These are phyloP conservation scores for Zoanthus gigantus DNA, from an alignment of 92 coral and sea anemone genomes.

Conservation along the genomic window DNA sequence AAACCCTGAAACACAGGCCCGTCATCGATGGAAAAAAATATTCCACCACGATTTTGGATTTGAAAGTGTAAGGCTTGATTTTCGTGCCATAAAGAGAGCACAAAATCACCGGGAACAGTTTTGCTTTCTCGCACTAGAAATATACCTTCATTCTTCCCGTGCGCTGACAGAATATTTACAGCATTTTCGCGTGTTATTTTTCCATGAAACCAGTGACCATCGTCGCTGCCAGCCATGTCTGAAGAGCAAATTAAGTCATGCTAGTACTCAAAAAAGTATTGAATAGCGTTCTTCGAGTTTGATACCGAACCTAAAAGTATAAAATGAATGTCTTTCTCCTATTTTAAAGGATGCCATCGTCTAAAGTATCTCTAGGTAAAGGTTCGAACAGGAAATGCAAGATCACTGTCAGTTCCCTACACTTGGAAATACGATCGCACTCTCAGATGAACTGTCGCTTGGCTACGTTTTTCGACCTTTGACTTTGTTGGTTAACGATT, in stretches of 20 bases:
- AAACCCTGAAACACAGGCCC: slow-evolving; percentile 95
- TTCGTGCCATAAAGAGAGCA: slow-evolving; percentile 89
- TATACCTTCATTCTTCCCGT: slow-evolving; percentile 91
- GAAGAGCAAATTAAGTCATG: slow-evolving; percentile 28
- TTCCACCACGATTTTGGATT: slow-evolving; percentile 91
- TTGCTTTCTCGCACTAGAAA: slow-evolving; percentile 95
- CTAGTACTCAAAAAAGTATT: not conserved
- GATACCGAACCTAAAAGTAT: not conserved
- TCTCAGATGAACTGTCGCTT: not conserved
- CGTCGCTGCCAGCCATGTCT: slow-evolving; percentile 59
- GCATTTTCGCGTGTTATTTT: slow-evolving; percentile 92
- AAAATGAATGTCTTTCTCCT: not conserved
- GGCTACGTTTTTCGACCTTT: slow-evolving; percentile 15
- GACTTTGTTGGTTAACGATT: slow-evolving; percentile 6
- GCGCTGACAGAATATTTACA: slow-evolving; percentile 74
- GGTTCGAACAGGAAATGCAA: slow-evolving; percentile 44
- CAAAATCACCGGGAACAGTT: slow-evolving; percentile 86
- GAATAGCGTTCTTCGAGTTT: not conserved
- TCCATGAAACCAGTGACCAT: slow-evolving; percentile 92
- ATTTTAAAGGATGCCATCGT: slow-evolving; percentile 29
- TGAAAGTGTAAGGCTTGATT: slow-evolving; percentile 96
- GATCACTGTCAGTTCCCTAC: slow-evolving; percentile 14
- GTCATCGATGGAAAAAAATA: slow-evolving; percentile 90
- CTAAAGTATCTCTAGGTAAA: not conserved
- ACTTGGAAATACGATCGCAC: slow-evolving; percentile 28